A percentile compares a stretch with the other conserved stretches of the same genome.
These are phyloP conservation scores for Poeciliopsis occidentalis DNA, from an alignment of 2,113 vertebrate genomes.

Conservation along the genomic window DNA sequence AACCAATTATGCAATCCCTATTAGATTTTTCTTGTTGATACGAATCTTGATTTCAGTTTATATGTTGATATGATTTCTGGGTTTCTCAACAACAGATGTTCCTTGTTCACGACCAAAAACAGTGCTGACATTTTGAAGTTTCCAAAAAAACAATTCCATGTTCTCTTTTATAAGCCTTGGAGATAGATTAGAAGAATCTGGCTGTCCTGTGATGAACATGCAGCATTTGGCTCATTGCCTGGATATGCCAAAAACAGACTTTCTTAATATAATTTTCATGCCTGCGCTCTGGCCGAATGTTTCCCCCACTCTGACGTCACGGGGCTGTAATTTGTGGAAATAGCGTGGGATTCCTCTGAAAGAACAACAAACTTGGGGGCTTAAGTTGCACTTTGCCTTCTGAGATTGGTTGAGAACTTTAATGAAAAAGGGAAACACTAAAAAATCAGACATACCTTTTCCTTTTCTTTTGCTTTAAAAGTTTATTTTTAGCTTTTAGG, in stretches of 20 bases:
- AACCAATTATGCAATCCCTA: neutral
- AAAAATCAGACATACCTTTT: no score
- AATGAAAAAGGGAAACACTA: slow-evolving; percentile 27
- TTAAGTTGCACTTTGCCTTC: slow-evolving; percentile 33
- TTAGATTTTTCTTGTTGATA: neutral
- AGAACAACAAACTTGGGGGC: slow-evolving; percentile 65
- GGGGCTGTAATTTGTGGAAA: slow-evolving; percentile 42
- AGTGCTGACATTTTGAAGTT: slow-evolving; percentile 12
- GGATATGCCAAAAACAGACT: slow-evolving; percentile 45
- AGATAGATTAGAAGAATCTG: slow-evolving; percentile 27
- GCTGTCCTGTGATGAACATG: slow-evolving; percentile 8
- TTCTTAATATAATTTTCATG: slow-evolving; percentile 25
- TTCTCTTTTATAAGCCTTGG: slow-evolving; percentile 7
- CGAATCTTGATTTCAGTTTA: neutral
- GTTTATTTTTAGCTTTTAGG: neutral
- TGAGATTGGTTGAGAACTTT: slow-evolving; percentile 36
- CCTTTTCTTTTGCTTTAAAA: slow-evolving; percentile 3
- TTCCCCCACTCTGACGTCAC: slow-evolving; percentile 50
- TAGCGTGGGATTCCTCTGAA: slow-evolving; percentile 68
- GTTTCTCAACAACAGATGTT: slow-evolving; percentile 22
- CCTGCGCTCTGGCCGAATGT: slow-evolving; percentile 31
- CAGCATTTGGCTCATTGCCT: slow-evolving; percentile 14
- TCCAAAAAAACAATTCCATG: slow-evolving; percentile 14
- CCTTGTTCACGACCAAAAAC: slow-evolving; percentile 21
- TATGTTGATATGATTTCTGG: neutral